phyloP scores from a whole-genome alignment of 2,888 invertebrate species.

The Hipparchia semele region DNA sequence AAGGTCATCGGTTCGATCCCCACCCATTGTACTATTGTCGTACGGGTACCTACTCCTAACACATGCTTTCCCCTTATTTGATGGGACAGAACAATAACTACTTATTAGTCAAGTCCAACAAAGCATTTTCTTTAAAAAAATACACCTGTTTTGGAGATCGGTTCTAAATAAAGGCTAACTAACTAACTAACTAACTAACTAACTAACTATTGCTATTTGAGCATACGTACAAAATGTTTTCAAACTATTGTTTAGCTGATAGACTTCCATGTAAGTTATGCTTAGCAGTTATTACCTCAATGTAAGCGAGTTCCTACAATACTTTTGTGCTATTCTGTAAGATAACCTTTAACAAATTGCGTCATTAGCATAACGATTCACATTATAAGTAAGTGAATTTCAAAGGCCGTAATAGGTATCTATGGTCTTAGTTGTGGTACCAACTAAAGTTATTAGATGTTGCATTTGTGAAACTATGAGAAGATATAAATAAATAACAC shows the following conservation, averaged over 20 bases:
- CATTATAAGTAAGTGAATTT: slow-evolving; percentile 7
- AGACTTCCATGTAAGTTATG: neutral
- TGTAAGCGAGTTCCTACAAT: neutral
- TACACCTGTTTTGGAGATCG: neutral
- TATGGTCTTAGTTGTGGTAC: too few species aligned
- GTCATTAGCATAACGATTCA: slow-evolving; percentile 17
- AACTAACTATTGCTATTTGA: neutral
- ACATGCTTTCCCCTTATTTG: too few species aligned
- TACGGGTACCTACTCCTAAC: too few species aligned
- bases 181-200: too few species aligned
- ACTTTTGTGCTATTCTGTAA: slow-evolving; percentile 20
- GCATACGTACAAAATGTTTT: neutral
- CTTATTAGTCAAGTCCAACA: too few species aligned
- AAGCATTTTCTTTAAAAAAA: too few species aligned
- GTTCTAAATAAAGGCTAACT: neutral
- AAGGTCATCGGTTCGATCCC: too few species aligned
- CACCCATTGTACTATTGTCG: too few species aligned
- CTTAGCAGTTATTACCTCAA: neutral
- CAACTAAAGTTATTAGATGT: neutral
- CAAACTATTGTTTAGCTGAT: neutral
- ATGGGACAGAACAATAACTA: too few species aligned
- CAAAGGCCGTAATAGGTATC: neutral
- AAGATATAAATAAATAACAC: too few species aligned
- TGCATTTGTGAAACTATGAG: neutral
- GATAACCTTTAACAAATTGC: slow-evolving; percentile 18